Percentiles rank a stretch among this genome's conserved stretches.
Conservation (phyloP, 1,140 invertebrate species). For the Batillaria attramentaria region DNA sequence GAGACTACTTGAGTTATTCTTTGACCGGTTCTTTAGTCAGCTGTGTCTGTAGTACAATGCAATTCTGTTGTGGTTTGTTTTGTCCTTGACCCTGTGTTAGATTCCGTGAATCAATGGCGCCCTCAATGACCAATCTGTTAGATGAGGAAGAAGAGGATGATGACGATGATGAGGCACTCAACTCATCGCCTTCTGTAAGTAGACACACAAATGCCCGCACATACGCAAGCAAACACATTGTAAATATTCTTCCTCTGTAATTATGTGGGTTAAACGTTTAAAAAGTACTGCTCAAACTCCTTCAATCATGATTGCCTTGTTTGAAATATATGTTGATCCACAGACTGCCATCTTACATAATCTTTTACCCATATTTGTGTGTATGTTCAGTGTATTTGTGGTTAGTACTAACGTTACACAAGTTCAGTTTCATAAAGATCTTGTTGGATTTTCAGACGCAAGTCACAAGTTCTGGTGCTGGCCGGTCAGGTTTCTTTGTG, state of each 20-base stretch:
- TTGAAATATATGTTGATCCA: too few species aligned
- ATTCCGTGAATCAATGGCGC: constrained; percentile 56
- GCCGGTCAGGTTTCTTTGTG: constrained; percentile 20
- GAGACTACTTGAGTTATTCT: background rate
- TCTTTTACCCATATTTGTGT: background rate
- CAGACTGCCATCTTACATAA: too few species aligned
- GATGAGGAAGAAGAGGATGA: constrained; percentile 58
- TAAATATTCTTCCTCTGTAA: background rate
- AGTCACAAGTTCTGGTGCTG: background rate
- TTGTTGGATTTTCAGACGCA: too few species aligned
- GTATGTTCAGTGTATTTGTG: background rate
- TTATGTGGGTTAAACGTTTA: too few species aligned
- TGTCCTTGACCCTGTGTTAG: constrained; percentile 45
- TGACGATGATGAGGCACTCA: constrained; percentile 32
- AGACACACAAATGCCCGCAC: background rate
- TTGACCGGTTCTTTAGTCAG: background rate
- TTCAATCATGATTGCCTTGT: too few species aligned
- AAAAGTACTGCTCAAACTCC: background rate
- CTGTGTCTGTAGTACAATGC: too few species aligned
- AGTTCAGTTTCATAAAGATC: too few species aligned
- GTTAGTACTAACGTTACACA: too few species aligned
- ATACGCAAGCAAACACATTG: background rate
- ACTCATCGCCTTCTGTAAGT: constrained; percentile 23
- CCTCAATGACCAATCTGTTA: constrained; percentile 60
- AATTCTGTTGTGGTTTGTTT: too few species aligned